Percentiles rank a stretch among this genome's conserved stretches.
Conservation (phyloP, 2,797 vertebrate genomes). For the Falco naumanni region DNA sequence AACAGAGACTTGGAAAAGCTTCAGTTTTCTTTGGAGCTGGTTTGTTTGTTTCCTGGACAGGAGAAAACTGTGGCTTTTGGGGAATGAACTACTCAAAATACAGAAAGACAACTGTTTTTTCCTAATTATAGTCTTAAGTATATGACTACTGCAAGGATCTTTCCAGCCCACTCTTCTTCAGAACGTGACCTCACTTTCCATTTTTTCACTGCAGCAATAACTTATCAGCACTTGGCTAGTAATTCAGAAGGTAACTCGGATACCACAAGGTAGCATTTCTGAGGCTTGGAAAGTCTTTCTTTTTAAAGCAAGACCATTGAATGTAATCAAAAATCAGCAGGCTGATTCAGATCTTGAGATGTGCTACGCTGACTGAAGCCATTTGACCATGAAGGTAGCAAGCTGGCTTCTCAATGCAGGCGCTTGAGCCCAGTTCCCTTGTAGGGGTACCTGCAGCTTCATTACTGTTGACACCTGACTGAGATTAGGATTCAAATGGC, state of each 20-base stretch:
- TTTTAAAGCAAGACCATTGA: not conserved
- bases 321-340: not conserved
- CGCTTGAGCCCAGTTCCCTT: accelerated
- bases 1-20: not conserved
- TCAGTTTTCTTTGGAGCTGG: not conserved
- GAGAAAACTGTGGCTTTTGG: not conserved
- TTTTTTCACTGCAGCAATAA: not conserved
- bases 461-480: not conserved
- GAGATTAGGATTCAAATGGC: not conserved
- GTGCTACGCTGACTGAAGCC: not conserved
- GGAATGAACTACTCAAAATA: not conserved
- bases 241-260: not conserved
- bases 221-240: not conserved
- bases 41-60: not conserved
- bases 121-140: not conserved
- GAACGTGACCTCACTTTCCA: not conserved
- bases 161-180: not conserved
- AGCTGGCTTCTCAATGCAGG: not conserved
- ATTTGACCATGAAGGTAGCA: accelerated
- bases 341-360: not conserved
- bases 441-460: not conserved
- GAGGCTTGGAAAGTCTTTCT: not conserved
- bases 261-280: not conserved
- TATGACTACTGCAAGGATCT: not conserved
- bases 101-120: not conserved